phyloP scores from a whole-genome alignment of 1,140 invertebrate genomes.

The Pogonus chalceus region DNA sequence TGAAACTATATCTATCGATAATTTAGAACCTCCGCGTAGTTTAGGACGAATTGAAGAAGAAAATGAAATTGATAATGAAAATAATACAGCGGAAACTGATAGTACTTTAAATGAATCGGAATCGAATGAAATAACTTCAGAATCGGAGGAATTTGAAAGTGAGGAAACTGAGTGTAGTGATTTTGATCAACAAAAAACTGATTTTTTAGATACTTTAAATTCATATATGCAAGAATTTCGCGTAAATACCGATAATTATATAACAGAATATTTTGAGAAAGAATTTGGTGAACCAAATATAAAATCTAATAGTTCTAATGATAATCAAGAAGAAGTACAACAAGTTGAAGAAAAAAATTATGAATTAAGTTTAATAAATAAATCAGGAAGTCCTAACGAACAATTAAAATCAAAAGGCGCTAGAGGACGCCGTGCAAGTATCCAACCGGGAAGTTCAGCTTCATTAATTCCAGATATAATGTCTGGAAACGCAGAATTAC shows the following conservation, averaged over 20 bases:
- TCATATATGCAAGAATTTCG: conserved; percentile 60
- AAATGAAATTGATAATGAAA: conserved; percentile 32
- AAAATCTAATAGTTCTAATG: background rate
- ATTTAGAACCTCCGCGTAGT: conserved; percentile 44
- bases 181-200: conserved; percentile 49
- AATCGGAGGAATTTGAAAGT: conserved; percentile 42
- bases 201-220: conserved; percentile 58
- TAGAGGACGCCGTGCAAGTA: conserved; percentile 28
- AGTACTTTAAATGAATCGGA: too few relatives aligned
- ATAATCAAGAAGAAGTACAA: too few relatives aligned
- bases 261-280: conserved; percentile 30
- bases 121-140: conserved; percentile 40
- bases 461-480: conserved; percentile 10
- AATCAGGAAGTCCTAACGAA: background rate
- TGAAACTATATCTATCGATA: conserved; percentile 35
- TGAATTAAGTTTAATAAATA: too few relatives aligned
- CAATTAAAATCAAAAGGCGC: conserved; percentile 21
- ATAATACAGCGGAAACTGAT: background rate
- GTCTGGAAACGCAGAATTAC: conserved; percentile 5
- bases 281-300: background rate
- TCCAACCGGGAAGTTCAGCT: conserved; percentile 22
- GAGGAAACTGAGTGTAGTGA: conserved; percentile 55
- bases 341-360: too few relatives aligned
- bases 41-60: conserved; percentile 55
- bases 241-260: conserved; percentile 54